phyloP scores from a whole-genome alignment of 1,140 invertebrate genomes.

The Popillia japonica region DNA sequence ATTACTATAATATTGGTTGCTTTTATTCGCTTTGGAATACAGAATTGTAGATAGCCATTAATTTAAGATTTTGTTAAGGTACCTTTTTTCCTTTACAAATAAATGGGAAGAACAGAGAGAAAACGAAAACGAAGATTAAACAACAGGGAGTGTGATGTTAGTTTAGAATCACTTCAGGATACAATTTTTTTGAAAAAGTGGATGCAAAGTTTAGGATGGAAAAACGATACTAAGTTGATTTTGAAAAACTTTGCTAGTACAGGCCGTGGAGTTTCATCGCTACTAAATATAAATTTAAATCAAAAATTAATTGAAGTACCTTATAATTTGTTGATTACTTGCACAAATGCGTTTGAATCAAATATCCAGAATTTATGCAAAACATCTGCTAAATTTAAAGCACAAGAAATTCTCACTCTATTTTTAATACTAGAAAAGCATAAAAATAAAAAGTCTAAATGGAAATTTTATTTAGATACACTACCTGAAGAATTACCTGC shows the following conservation, averaged over 20 bases:
- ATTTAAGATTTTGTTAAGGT: too few relatives aligned
- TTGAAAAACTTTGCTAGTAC: conserved; percentile 61
- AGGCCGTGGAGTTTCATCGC: conserved; percentile 67
- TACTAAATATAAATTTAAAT: conserved; percentile 57
- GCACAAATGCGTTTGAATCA: conserved; percentile 53
- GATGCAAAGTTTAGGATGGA: conserved; percentile 51
- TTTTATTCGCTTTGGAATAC: too few relatives aligned
- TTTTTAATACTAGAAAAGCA: conserved; percentile 68
- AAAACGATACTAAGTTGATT: conserved; percentile 51
- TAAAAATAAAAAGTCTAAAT: conserved; percentile 58
- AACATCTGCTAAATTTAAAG: conserved; percentile 55
- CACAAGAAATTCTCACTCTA: conserved; percentile 67
- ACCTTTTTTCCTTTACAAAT: not conserved
- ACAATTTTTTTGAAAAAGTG: conserved; percentile 52
- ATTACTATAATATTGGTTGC: too few relatives aligned
- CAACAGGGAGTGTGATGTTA: not conserved
- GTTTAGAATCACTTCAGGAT: conserved; percentile 43
- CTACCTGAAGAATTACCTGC: conserved; percentile 66
- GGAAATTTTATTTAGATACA: conserved; percentile 66
- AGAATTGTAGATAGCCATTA: too few relatives aligned
- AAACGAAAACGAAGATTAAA: conserved; percentile 39
- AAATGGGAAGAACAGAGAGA: conserved; percentile 52
- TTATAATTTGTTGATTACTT: conserved; percentile 64
- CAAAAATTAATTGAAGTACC: conserved; percentile 66
- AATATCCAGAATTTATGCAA: conserved; percentile 51